Conservation (phyloP, 2,888 invertebrate species). For the Agonopterix arenella region DNA sequence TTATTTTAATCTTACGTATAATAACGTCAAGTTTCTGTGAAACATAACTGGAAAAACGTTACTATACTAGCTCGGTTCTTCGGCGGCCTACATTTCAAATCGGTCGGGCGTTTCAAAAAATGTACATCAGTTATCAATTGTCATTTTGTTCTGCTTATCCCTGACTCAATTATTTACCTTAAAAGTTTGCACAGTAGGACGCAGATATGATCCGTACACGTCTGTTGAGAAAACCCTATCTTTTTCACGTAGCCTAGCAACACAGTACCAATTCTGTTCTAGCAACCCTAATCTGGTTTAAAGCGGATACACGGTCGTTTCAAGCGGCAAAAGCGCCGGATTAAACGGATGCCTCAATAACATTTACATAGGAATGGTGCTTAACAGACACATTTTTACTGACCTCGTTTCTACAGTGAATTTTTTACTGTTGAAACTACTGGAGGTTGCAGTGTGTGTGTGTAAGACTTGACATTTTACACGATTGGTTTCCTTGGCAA, state of each 20-base stretch:
- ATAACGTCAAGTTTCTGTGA: no score
- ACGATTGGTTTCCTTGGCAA: neutral
- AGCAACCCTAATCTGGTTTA: conserved; percentile 62
- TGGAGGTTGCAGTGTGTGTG: conserved; percentile 11
- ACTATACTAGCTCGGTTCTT: no score
- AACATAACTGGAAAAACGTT: no score
- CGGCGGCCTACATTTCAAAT: no score
- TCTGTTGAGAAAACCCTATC: neutral
- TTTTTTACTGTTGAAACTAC: conserved; percentile 35
- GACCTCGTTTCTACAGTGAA: conserved; percentile 45
- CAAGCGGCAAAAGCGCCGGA: conserved; percentile 54
- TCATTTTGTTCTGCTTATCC: no score
- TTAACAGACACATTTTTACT: conserved; percentile 57
- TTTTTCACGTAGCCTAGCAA: conserved; percentile 4
- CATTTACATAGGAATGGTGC: conserved; percentile 69
- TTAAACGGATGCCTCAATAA: conserved; percentile 67
- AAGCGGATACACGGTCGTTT: conserved; percentile 60
- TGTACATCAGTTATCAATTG: no score
- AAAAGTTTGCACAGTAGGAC: no score
- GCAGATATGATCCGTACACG: no score
- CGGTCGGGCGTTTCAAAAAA: no score
- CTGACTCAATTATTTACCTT: no score
- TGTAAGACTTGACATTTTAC: conserved; percentile 19
- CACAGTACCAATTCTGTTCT: conserved; percentile 22
- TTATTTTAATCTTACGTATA: no score